A percentile compares a stretch with the other conserved stretches of the same genome.
These are phyloP conservation scores for Lagopus leucura DNA, from an alignment of 2,113 vertebrate genomes.

Conservation along the genomic window DNA sequence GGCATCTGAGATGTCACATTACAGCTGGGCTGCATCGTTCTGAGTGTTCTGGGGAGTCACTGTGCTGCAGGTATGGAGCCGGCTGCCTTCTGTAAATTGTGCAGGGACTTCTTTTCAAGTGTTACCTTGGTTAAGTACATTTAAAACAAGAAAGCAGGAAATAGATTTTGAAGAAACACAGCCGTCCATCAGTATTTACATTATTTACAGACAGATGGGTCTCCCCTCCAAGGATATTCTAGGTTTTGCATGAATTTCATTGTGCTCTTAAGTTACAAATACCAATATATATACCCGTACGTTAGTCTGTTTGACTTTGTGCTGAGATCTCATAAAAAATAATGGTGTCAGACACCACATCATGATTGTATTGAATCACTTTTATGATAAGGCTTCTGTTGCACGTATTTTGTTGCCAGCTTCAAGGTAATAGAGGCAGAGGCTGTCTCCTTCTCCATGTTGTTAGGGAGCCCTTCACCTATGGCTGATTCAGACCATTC, in stretches of 20 bases:
- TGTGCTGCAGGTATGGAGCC: neutral
- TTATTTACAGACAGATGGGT: neutral
- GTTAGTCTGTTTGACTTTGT: slow-evolving; percentile 50
- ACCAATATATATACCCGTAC: neutral
- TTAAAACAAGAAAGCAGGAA: neutral
- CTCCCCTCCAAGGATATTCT: slow-evolving; percentile 22
- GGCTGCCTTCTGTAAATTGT: neutral
- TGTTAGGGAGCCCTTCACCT: neutral
- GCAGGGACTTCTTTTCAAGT: slow-evolving; percentile 8
- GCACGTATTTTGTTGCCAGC: neutral
- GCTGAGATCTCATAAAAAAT: slow-evolving; percentile 51
- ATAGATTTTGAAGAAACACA: slow-evolving; percentile 11
- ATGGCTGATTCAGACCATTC: accelerated
- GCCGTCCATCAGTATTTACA: neutral
- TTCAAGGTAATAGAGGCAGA: neutral
- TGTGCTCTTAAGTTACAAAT: slow-evolving; percentile 14
- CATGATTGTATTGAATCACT: neutral
- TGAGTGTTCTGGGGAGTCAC: neutral
- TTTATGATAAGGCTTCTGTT: slow-evolving; percentile 50
- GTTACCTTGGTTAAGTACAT: neutral
- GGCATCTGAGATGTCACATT: neutral
- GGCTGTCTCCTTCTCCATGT: neutral
- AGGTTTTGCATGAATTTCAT: slow-evolving; percentile 34
- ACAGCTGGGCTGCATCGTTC: slow-evolving; percentile 31
- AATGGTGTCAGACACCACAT: slow-evolving; percentile 46